A percentile compares a stretch with the other conserved stretches of the same genome.
Evolutionary conservation across 1,140 invertebrate genomes (phyloP).

Genomic region (Augochlora pura): DNA sequence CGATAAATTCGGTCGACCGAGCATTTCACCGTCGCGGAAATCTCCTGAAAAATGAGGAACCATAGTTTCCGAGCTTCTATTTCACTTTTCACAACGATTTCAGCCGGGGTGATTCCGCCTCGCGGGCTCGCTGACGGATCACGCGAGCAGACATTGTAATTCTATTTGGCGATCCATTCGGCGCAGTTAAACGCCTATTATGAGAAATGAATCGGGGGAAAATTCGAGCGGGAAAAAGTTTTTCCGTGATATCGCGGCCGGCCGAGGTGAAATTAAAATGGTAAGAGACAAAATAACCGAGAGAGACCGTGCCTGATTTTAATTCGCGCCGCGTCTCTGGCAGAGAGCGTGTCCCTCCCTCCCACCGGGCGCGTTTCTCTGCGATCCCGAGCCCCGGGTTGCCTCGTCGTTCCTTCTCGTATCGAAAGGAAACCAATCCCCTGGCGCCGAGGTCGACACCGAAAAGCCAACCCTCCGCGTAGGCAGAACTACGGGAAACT

Average conservation of each 20-base stretch:
- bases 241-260: no score
- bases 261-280: not conserved
- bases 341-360: not conserved
- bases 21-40: no score
- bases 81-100: no score
- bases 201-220: no score
- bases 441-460: not conserved
- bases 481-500: slow-evolving; percentile 53
- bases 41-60: no score
- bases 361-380: not conserved
- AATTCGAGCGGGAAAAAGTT: not conserved
- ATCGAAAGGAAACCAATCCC: slow-evolving; percentile 20
- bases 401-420: not conserved
- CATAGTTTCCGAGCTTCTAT: no score
- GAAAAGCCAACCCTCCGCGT: slow-evolving; percentile 13
- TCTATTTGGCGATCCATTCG: no score
- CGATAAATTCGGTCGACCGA: no score
- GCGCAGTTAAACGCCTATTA: no score
- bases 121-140: no score
- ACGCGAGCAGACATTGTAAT: no score
- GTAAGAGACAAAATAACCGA: slow-evolving; percentile 12
- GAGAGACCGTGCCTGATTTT: slow-evolving; percentile 39
- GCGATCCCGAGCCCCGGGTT: not conserved
- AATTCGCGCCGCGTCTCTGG: slow-evolving; percentile 26
- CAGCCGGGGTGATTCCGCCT: no score